Conservation (phyloP, 2,797 vertebrate species). For the Xenentodon cancila region DNA sequence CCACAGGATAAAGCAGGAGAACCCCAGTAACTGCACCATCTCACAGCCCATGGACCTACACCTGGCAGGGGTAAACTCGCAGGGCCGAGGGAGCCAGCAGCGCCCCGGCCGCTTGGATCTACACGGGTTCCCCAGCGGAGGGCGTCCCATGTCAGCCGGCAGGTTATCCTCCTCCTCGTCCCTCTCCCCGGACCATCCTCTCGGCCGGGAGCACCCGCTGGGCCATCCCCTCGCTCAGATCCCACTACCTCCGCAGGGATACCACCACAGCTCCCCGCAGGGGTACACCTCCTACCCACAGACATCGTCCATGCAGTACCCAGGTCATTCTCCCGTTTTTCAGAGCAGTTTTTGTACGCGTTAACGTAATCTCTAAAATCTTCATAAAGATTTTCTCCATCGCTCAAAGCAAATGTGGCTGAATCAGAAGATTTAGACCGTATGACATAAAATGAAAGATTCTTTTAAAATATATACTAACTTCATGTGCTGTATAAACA, state of each 20-base stretch:
- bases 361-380: background rate
- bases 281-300: conserved; percentile 88
- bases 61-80: conserved; percentile 73
- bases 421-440: too few relatives aligned
- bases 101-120: conserved; percentile 76
- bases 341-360: background rate
- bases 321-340: conserved; percentile 80
- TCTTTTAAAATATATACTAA: too few relatives aligned
- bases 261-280: conserved; percentile 81
- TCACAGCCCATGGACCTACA: conserved; percentile 79
- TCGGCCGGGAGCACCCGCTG: conserved; percentile 86
- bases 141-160: conserved; percentile 80
- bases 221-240: conserved; percentile 80
- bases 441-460: too few relatives aligned
- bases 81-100: conserved; percentile 80
- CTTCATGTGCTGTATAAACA: too few relatives aligned
- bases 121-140: conserved; percentile 84
- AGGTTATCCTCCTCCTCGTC: conserved; percentile 85
- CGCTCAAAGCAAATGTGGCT: too few relatives aligned
- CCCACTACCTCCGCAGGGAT: conserved; percentile 84
- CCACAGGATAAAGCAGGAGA: conserved; percentile 94
- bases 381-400: too few relatives aligned
- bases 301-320: conserved; percentile 88
- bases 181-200: conserved; percentile 87
- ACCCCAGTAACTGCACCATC: conserved; percentile 82